These are phyloP conservation scores for Argya squamiceps DNA, from an alignment of 2,797 vertebrate species.

Conservation along the genomic window DNA sequence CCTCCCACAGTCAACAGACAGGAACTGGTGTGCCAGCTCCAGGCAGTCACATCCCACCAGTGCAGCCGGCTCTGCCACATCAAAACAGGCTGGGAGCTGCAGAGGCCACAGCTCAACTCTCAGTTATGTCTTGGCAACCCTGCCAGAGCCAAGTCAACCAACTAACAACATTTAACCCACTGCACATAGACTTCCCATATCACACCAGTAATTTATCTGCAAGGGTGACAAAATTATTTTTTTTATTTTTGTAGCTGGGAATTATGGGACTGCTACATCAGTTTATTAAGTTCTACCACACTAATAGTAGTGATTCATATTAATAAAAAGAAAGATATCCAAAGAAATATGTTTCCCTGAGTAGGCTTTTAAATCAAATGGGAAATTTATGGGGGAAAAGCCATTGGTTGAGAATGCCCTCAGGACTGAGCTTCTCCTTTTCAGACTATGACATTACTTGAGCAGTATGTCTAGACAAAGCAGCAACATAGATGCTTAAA, in stretches of 20 bases:
- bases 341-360: background rate
- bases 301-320: background rate
- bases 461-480: background rate
- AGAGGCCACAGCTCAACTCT: background rate
- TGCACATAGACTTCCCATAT: accelerated
- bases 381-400: background rate
- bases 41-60: background rate
- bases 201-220: background rate
- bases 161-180: background rate
- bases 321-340: background rate
- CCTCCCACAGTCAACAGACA: background rate
- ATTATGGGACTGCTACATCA: background rate
- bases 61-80: accelerated
- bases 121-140: background rate
- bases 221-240: background rate
- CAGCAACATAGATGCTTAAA: background rate
- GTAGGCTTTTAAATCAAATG: background rate
- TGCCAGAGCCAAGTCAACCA: background rate
- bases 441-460: background rate
- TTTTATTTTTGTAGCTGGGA: background rate
- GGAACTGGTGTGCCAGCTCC: accelerated
- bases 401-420: background rate
- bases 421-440: background rate
- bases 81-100: background rate
- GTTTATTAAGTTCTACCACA: background rate